Evolutionary conservation across 2,797 vertebrate genomes (phyloP), one percentile per base, ranked within the genome.

Genomic region (Miopithecus talapoin): DNA sequence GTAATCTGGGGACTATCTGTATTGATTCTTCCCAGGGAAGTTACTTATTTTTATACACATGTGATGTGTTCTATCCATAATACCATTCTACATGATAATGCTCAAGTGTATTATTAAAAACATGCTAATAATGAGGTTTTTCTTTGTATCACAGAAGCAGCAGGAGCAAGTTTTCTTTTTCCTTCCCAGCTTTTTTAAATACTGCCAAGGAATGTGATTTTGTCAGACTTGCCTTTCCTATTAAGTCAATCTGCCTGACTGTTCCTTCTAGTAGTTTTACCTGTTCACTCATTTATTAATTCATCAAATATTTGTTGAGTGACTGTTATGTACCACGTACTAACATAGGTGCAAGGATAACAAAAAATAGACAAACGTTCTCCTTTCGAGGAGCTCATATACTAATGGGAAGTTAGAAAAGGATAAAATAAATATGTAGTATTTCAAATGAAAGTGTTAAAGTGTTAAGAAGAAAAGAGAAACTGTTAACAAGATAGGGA

Each of bases 11-110:
- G 70, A 96, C 80, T 81, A 14, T 30, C 21, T 94, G 13, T 89
- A 96, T 95, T 90, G 95, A 97, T 96, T 97, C 89, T 97, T 98
- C 84, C 94, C 95, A 95, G 78, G 80, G 24, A 97, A 97, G 36
- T 87, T 94, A 91, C 91, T 87, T 95, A 75, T 92, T 94, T 96
- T 80, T 97, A 87, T 96, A 81, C 36, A 41, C 53, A 19, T 94
- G 59, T 95, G 36, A 48, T 90, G 1, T 83, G 28, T 91, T 94
- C 46, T 95, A 59, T 72, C 64, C 68, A 53, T 95, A 88, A 94
- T 93, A 46, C 41, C 55, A 5, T 94, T 90, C 8, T 48, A 75
- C 50, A 85, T 36, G 46, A 33, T 75, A 92, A 83, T 41, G 95
- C 19, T 92, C 86, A 95, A 91, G 75, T 95, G 30, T 41, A 85